A percentile compares a stretch with the other conserved stretches of the same genome.
These are phyloP conservation scores for Cephus runcator DNA, from an alignment of 2,888 invertebrate genomes.

Conservation along the genomic window DNA sequence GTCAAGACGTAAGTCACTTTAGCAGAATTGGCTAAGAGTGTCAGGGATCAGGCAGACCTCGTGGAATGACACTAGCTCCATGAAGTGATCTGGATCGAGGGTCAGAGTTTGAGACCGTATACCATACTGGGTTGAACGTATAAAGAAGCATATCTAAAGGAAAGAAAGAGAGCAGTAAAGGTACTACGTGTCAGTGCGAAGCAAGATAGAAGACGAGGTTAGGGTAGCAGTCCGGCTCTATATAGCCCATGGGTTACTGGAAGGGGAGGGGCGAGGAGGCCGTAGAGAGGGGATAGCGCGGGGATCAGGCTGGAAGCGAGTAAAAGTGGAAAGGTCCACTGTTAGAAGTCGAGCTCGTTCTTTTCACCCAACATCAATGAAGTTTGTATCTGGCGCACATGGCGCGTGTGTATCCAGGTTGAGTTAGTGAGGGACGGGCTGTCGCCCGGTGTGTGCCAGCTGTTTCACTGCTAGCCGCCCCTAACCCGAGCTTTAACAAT, in stretches of 20 bases:
- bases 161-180: constrained; percentile 1
- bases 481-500: constrained; percentile 55
- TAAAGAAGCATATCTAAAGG: constrained; percentile 19
- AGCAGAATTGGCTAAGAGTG: neutral
- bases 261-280: neutral
- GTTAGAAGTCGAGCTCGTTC: constrained; percentile 9
- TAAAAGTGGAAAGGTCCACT: constrained; percentile 4
- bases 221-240: neutral
- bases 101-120: neutral
- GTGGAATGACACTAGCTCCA: neutral
- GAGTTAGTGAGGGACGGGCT: constrained; percentile 64
- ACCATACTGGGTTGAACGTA: neutral
- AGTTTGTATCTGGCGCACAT: constrained; percentile 64
- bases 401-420: constrained; percentile 61
- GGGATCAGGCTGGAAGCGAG: constrained; percentile 7
- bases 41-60: neutral
- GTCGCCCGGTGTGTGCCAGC: constrained; percentile 62
- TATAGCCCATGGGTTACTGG: neutral
- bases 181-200: constrained; percentile 1
- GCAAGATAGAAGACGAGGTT: neutral
- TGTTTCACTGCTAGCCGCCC: constrained; percentile 58
- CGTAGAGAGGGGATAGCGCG: neutral
- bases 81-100: neutral
- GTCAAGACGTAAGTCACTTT: neutral
- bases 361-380: constrained; percentile 58